Evolutionary conservation across 1,140 invertebrate genomes (phyloP).

Genomic region (Drosophila dunni): DNA sequence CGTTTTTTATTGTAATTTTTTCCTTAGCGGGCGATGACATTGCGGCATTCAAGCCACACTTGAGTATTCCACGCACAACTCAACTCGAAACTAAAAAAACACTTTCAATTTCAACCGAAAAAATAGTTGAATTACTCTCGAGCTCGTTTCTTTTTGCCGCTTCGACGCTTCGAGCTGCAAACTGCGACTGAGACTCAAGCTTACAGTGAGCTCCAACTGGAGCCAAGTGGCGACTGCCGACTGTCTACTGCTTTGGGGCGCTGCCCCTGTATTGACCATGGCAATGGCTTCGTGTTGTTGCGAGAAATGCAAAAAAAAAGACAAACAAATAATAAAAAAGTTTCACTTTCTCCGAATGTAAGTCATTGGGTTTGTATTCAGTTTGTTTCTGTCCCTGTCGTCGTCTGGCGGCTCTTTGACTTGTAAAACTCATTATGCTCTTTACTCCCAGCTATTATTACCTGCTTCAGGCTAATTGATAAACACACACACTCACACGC

Average conservation of each 20-base stretch:
- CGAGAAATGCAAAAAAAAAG: slow-evolving; percentile 77
- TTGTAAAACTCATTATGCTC: slow-evolving; percentile 23
- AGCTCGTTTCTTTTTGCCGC: slow-evolving; percentile 32
- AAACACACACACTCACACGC: slow-evolving; percentile 15
- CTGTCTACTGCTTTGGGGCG: slow-evolving; percentile 5
- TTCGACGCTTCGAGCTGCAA: slow-evolving; percentile 4
- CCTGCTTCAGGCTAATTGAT: slow-evolving; percentile 8
- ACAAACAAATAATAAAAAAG: too few relatives aligned
- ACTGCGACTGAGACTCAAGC: slow-evolving; percentile 42
- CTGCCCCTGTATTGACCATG: slow-evolving; percentile 36
- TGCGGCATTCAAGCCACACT: slow-evolving; percentile 56
- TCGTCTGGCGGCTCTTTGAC: slow-evolving; percentile 45
- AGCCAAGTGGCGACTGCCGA: background rate
- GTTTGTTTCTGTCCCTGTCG: slow-evolving; percentile 15
- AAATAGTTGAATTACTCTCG: slow-evolving; percentile 14
- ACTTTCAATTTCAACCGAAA: slow-evolving; percentile 62
- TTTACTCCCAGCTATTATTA: slow-evolving; percentile 19
- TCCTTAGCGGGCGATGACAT: slow-evolving; percentile 58
- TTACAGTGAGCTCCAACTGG: slow-evolving; percentile 42
- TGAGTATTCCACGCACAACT: slow-evolving; percentile 55
- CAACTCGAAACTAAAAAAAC: background rate
- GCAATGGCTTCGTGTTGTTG: slow-evolving; percentile 37
- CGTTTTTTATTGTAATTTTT: background rate
- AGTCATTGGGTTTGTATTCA: slow-evolving; percentile 71
- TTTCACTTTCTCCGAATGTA: slow-evolving; percentile 82